Evolutionary conservation across 2,888 invertebrate genomes (phyloP), one percentile per base, ranked within the genome.

Genomic region (Pyrgus malvae): DNA sequence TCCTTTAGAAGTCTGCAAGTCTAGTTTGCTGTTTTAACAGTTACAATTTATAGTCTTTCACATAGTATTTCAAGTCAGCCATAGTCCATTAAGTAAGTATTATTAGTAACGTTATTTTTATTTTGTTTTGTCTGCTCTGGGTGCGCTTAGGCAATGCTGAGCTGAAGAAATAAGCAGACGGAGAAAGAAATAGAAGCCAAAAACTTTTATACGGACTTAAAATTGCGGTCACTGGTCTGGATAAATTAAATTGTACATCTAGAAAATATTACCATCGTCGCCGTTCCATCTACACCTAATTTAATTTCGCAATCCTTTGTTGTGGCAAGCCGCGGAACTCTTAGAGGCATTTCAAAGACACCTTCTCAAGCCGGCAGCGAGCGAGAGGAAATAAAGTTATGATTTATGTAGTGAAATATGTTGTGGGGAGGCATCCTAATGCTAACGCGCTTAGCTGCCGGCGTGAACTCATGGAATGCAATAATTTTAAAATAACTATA

Each of bases 361-460:
- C 81, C 83, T 70, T 58, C 72, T 55, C 70, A 63, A 72, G 70
- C 67, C 71, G 70, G 74, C 75, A 66, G 61, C 75, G 79, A 86
- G 76, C 80, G 82, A 84, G 83, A 87, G 88, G 88, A 87, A 88
- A 88, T 88, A 87, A 88, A 88, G 82, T 87, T 88, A 84, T 88
- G 87, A 89, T 88, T 87, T 89, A 89, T 87, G 81, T 81, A 83
- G 79, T 80, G 82, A 85, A 87, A 86, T 89, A 85, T 87, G 83
- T 83, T 80, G 66, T 66, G 68, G 72, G 70, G 72, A 14, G 16
- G 16, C 14, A 35, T 35, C 33, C 16, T 35, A 35, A 73, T 76
- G 62, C 8, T 37, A 33, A 44, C 27, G 12, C 29, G 23, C 23
- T 44, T 12, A 29, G 16, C 37, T 16, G 17, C n/a, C 37, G 37